A percentile compares a stretch with the other conserved stretches of the same genome.
Conservation (phyloP, 2,113 vertebrate species). For the Apeltes quadracus region DNA sequence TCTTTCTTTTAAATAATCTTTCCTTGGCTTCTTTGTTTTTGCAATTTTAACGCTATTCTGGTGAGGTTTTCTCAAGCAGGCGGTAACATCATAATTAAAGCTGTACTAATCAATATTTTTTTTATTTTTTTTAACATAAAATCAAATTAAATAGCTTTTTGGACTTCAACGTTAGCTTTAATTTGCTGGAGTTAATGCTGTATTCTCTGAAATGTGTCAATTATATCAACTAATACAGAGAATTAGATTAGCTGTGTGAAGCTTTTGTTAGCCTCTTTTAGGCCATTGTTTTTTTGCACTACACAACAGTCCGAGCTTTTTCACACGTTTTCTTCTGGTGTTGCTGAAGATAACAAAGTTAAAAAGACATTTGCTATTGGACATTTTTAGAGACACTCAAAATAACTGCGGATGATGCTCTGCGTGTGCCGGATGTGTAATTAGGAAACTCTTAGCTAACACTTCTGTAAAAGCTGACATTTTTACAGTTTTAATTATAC, state of each 20-base stretch:
- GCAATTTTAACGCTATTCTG: background rate
- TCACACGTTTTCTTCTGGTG: background rate
- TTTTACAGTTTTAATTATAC: background rate
- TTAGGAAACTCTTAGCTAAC: background rate
- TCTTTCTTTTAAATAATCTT: background rate
- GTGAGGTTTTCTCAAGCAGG: background rate
- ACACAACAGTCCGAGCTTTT: background rate
- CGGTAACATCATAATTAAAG: background rate
- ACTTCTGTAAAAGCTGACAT: background rate
- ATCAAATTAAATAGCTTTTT: background rate
- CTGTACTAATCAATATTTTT: background rate
- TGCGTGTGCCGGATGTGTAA: background rate
- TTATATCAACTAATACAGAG: background rate
- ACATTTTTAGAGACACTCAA: background rate
- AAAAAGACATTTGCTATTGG: background rate
- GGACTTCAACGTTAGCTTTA: background rate
- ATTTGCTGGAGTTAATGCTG: background rate
- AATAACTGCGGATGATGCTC: background rate
- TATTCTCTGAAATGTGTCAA: background rate
- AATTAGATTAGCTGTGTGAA: background rate
- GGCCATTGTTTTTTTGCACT: background rate
- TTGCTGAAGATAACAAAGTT: background rate
- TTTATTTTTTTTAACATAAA: background rate
- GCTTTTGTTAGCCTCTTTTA: background rate
- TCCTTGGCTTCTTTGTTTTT: background rate